Evolutionary conservation across 1,140 invertebrate genomes (phyloP).

Genomic region (Pantala flavescens): DNA sequence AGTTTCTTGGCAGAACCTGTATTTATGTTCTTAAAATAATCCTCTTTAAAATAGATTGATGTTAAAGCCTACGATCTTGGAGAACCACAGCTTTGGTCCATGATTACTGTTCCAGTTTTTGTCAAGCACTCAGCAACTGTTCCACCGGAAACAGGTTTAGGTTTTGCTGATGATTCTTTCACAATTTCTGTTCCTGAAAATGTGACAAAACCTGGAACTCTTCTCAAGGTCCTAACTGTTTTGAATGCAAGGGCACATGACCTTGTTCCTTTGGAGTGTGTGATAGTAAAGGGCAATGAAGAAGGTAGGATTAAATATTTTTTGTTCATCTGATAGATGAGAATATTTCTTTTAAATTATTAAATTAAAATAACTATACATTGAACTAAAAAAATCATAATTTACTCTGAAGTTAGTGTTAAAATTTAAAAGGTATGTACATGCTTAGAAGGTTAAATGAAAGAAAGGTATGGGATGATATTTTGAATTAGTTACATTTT

Average conservation of each 20-base stretch:
- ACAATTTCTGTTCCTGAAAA: constrained; percentile 71
- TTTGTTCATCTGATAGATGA: background rate
- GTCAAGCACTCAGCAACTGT: constrained; percentile 66
- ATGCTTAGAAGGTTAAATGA: too few species aligned
- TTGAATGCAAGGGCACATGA: constrained; percentile 55
- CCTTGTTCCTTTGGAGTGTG: constrained; percentile 56
- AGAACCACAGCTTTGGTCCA: constrained; percentile 68
- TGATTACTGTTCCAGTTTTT: constrained; percentile 66
- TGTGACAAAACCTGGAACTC: constrained; percentile 45
- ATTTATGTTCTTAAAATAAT: too few species aligned
- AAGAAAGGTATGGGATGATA: too few species aligned
- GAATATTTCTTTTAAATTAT: too few species aligned
- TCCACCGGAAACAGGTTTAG: constrained; percentile 57
- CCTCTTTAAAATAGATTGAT: constrained; percentile 46
- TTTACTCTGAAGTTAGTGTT: too few species aligned
- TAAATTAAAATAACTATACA: too few species aligned
- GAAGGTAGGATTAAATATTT: too few species aligned
- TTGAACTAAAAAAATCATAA: too few species aligned
- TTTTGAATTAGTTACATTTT: too few species aligned
- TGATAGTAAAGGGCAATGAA: constrained; percentile 59
- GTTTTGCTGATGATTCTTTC: constrained; percentile 73
- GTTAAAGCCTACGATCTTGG: constrained; percentile 78
- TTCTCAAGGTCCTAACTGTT: constrained; percentile 60
- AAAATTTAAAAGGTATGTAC: too few species aligned
- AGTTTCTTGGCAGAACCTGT: too few species aligned